phyloP scores from a whole-genome alignment of 2,888 invertebrate genomes.

The Sylvicola cinctus region DNA sequence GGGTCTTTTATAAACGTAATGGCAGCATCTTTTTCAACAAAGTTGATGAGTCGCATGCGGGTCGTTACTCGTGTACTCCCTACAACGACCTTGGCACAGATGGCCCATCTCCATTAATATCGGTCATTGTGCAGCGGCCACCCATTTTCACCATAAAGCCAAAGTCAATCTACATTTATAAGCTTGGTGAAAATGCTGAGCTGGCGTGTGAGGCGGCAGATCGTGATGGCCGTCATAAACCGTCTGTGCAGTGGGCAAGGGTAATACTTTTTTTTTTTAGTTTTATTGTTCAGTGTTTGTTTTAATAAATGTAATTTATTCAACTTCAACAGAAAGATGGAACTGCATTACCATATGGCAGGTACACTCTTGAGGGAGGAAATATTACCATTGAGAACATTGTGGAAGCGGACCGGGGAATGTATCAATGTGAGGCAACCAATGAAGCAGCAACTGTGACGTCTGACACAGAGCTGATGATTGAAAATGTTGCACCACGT shows the following conservation, averaged over 20 bases:
- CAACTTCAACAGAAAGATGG: conserved; percentile 45
- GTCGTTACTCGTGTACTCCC: conserved; percentile 79
- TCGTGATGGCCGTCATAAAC: conserved; percentile 41
- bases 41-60: conserved; percentile 70
- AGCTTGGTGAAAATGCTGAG: conserved; percentile 56
- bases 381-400: conserved; percentile 69
- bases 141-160: conserved; percentile 67
- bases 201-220: conserved; percentile 64
- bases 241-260: conserved; percentile 45
- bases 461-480: conserved; percentile 58
- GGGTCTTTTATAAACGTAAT: conserved; percentile 66
- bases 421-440: conserved; percentile 61
- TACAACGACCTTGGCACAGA: conserved; percentile 74
- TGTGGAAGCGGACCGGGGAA: conserved; percentile 68
- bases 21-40: conserved; percentile 66
- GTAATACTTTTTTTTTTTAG: too few species aligned
- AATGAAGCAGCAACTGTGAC: conserved; percentile 77
- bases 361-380: conserved; percentile 44
- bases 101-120: conserved; percentile 65
- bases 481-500: conserved; percentile 73
- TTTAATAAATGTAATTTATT: neutral
- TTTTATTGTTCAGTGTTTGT: neutral
- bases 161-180: conserved; percentile 62
- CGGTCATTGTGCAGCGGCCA: conserved; percentile 66
- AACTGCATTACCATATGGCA: conserved; percentile 40